These are phyloP conservation scores for Anseranas semipalmata DNA, from an alignment of 2,113 vertebrate genomes.

Conservation along the genomic window DNA sequence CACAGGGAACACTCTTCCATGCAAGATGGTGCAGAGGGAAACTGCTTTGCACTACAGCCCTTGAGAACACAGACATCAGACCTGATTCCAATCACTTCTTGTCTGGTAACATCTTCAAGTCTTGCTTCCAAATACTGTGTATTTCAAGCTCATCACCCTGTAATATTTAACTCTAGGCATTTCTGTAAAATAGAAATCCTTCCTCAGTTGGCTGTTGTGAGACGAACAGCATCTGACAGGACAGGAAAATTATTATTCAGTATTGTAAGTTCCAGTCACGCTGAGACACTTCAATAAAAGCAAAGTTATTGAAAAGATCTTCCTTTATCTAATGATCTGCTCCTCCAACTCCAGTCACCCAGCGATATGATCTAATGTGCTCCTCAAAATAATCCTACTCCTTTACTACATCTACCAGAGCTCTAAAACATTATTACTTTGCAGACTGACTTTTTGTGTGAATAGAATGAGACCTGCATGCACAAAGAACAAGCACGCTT, in stretches of 20 bases:
- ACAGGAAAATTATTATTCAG: not conserved
- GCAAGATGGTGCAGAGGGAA: not conserved
- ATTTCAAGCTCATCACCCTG: not conserved
- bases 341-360: not conserved
- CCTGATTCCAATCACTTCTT: not conserved
- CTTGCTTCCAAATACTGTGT: not conserved
- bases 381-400: not conserved
- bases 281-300: not conserved
- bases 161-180: not conserved
- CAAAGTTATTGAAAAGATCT: not conserved
- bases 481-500: not conserved
- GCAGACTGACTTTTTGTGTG: not conserved
- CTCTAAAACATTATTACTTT: not conserved
- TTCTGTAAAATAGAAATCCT: not conserved
- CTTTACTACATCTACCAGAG: not conserved
- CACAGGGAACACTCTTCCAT: not conserved
- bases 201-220: not conserved
- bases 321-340: not conserved
- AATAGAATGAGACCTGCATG: not conserved
- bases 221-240: not conserved
- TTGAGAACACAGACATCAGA: not conserved
- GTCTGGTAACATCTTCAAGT: not conserved
- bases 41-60: not conserved
- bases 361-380: not conserved
- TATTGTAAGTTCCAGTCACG: not conserved